Percentiles rank a stretch among this genome's conserved stretches.
Evolutionary conservation across 2,888 invertebrate species (phyloP).

Genomic region (Hololepta plana): DNA sequence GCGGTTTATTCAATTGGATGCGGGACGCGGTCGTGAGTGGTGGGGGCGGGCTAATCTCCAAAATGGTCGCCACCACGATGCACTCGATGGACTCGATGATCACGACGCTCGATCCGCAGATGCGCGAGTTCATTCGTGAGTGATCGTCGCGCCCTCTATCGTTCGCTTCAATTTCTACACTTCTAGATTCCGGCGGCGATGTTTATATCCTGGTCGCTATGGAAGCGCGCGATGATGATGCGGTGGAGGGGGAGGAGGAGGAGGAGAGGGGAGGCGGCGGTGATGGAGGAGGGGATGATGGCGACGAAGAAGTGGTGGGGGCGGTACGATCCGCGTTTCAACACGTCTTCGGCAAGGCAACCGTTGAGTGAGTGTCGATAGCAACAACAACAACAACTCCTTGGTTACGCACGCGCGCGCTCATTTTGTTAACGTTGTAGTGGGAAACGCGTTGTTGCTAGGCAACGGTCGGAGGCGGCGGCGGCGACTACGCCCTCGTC

Average conservation of each 20-base stretch:
- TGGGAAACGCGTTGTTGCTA: no score
- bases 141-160: conserved; percentile 13
- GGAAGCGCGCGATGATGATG: no score
- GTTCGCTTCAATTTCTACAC: conserved; percentile 1
- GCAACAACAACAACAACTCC: no score
- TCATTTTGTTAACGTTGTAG: no score
- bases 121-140: conserved; percentile 74
- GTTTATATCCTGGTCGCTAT: conserved; percentile 58
- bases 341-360: conserved; percentile 59
- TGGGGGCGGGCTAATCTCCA: conserved; percentile 43
- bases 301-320: conserved; percentile 57
- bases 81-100: conserved; percentile 72
- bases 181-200: conserved; percentile 63
- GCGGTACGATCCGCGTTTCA: conserved; percentile 68
- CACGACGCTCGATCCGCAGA: conserved; percentile 75
- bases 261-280: no score
- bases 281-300: no score
- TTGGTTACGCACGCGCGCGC: no score
- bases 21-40: conserved; percentile 48
- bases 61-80: conserved; percentile 58
- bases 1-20: conserved; percentile 48
- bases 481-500: no score
- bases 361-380: conserved; percentile 41
- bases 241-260: no score
- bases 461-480: no score